These are phyloP conservation scores for Frankliniella fusca DNA, from an alignment of 2,888 invertebrate species.

Conservation along the genomic window DNA sequence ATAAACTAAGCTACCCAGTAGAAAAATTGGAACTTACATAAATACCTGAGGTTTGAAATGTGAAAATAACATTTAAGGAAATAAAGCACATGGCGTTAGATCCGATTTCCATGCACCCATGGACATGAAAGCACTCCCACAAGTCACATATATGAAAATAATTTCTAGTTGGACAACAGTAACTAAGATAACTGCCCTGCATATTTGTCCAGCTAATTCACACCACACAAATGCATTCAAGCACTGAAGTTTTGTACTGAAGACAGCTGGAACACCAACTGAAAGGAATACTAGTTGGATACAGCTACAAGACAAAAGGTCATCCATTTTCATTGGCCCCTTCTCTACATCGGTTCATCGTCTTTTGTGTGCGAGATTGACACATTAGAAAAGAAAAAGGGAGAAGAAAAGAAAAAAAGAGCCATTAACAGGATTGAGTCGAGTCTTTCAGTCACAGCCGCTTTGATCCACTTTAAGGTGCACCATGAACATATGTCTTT, in stretches of 20 bases:
- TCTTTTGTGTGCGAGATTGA: not conserved
- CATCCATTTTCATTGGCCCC: conserved; percentile 18
- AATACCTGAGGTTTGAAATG: not conserved
- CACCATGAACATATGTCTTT: not conserved
- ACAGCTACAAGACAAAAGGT: not conserved
- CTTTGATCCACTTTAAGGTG: not conserved
- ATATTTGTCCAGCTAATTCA: conserved; percentile 8
- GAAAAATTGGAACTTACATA: conserved; percentile 12
- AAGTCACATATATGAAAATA: not conserved
- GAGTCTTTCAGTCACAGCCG: conserved; percentile 25
- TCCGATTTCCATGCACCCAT: not conserved
- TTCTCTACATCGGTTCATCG: not conserved
- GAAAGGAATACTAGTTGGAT: not conserved
- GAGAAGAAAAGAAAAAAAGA: not conserved
- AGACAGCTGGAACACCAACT: conserved; percentile 3
- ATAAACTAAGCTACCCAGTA: not conserved
- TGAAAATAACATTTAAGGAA: not conserved
- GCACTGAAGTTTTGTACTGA: conserved; percentile 20
- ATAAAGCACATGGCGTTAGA: not conserved
- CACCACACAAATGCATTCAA: conserved; percentile 1
- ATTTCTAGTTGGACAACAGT: conserved; percentile 14
- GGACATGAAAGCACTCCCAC: not conserved
- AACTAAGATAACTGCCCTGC: not conserved
- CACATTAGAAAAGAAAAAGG: not conserved
- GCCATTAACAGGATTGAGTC: conserved; percentile 14